These are phyloP conservation scores for Cyanoramphus novaezelandiae DNA, from an alignment of 2,113 vertebrate genomes.

Conservation along the genomic window DNA sequence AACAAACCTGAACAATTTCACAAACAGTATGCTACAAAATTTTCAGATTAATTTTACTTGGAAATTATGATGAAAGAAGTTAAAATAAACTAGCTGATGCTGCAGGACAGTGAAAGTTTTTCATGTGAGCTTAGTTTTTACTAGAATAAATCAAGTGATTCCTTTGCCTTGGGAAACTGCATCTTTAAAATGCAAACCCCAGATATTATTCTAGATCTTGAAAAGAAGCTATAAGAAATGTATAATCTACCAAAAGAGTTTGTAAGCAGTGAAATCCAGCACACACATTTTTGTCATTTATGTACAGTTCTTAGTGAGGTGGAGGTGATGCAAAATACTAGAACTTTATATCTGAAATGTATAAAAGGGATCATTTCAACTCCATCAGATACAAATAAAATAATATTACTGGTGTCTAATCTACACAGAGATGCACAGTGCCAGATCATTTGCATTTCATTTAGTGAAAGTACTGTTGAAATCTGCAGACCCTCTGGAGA, in stretches of 20 bases:
- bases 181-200: neutral
- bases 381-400: neutral
- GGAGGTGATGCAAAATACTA: neutral
- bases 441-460: slow-evolving; percentile 65
- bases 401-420: neutral
- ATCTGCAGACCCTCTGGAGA: slow-evolving; percentile 61
- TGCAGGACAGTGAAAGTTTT: neutral
- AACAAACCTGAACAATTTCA: neutral
- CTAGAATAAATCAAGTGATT: neutral
- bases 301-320: neutral
- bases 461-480: slow-evolving; percentile 46
- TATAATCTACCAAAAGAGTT: neutral
- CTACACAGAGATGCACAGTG: neutral
- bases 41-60: neutral
- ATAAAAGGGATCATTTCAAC: neutral
- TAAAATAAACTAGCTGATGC: neutral
- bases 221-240: neutral
- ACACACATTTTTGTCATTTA: neutral
- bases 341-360: neutral
- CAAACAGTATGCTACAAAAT: neutral
- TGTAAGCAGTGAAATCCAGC: neutral
- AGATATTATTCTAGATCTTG: neutral
- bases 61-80: neutral
- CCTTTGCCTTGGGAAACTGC: neutral
- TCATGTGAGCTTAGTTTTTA: neutral